Evolutionary conservation across 30 jellyfish, hydroid and myxozoan species (phyloP).

Genomic region (Pseudorhiza aurosa): DNA sequence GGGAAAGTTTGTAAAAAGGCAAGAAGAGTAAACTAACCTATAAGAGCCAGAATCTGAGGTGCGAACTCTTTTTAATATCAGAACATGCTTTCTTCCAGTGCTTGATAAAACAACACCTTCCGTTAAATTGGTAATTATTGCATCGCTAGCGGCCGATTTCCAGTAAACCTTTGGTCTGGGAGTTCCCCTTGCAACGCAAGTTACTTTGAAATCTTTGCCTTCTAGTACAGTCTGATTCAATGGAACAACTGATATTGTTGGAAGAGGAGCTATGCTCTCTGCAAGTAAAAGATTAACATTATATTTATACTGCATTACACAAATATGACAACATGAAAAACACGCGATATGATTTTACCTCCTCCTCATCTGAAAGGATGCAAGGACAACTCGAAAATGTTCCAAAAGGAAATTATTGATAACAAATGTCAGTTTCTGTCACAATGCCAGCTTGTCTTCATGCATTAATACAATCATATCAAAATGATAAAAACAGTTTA

Average conservation of each 20-base stretch:
- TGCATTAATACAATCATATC: too few relatives aligned
- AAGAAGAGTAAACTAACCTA: constrained; percentile 37
- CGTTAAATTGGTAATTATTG: constrained; percentile 43
- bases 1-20: not conserved
- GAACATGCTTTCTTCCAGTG: constrained; percentile 32
- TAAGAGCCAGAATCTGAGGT: constrained; percentile 67
- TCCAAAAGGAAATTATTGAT: too few relatives aligned
- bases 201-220: constrained; percentile 51
- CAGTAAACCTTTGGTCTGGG: constrained; percentile 70
- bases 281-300: not conserved
- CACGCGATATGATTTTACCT: too few relatives aligned
- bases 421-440: too few relatives aligned
- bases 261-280: constrained; percentile 63
- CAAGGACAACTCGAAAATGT: too few relatives aligned
- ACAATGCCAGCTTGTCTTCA: too few relatives aligned
- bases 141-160: constrained; percentile 67
- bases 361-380: too few relatives aligned
- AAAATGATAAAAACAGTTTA: too few relatives aligned
- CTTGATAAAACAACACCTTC: constrained; percentile 54
- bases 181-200: constrained; percentile 75
- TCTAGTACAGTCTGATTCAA: constrained; percentile 61
- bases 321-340: too few relatives aligned
- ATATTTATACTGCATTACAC: too few relatives aligned
- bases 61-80: constrained; percentile 37
- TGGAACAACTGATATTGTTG: constrained; percentile 55